Conservation (phyloP, 2,113 vertebrate genomes). For the Grammomys dolichurus region DNA sequence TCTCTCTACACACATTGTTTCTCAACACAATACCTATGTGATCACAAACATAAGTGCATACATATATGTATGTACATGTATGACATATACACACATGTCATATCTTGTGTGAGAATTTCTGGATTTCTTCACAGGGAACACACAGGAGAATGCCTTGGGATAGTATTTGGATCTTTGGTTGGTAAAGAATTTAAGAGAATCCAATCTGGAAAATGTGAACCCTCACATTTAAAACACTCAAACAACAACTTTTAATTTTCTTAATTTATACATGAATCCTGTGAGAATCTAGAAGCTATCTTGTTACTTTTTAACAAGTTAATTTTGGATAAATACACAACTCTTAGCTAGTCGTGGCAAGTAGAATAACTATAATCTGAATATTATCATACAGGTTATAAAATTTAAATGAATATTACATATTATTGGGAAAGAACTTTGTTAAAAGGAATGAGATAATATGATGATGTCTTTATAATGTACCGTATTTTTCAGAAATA, state of each 20-base stretch:
- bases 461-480: slow-evolving; percentile 4
- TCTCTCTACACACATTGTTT: neutral
- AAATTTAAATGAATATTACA: slow-evolving; percentile 13
- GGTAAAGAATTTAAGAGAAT: neutral
- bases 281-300: slow-evolving; percentile 16
- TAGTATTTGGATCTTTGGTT: neutral
- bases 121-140: neutral
- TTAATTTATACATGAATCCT: neutral
- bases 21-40: neutral
- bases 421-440: neutral
- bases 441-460: slow-evolving; percentile 60
- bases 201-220: neutral
- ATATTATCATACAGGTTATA: slow-evolving; percentile 7
- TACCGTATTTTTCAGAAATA: slow-evolving; percentile 21
- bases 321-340: slow-evolving; percentile 26
- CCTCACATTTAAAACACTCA: neutral
- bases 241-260: slow-evolving; percentile 21
- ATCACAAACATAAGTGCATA: neutral
- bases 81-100: neutral
- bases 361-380: slow-evolving; percentile 44
- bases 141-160: neutral
- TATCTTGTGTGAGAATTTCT: neutral
- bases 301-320: neutral
- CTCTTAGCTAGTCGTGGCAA: neutral
- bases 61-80: neutral